Evolutionary conservation across 2,888 invertebrate genomes (phyloP).

Genomic region (Gnatocerus cornutus): DNA sequence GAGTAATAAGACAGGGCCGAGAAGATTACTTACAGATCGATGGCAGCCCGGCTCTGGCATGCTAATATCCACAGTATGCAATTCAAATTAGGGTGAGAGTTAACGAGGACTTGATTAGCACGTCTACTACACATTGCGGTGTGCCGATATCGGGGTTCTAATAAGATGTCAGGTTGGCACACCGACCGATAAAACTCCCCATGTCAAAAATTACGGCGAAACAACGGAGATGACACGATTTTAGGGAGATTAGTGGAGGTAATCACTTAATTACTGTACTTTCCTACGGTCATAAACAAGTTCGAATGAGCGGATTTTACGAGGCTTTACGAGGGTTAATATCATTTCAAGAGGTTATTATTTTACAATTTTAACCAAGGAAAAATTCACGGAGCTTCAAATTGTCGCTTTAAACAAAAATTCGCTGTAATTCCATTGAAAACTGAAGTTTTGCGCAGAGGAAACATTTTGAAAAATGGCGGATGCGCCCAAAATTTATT

Average conservation of each 20-base stretch:
- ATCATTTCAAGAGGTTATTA: no score
- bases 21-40: constrained; percentile 67
- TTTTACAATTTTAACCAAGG: no score
- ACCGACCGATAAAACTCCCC: constrained; percentile 28
- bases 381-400: no score
- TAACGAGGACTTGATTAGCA: constrained; percentile 69
- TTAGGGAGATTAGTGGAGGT: neutral
- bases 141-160: constrained; percentile 57
- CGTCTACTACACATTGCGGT: constrained; percentile 66
- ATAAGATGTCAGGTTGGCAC: constrained; percentile 55
- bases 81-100: constrained; percentile 67
- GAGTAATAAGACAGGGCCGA: constrained; percentile 60
- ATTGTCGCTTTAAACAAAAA: no score
- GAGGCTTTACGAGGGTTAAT: no score
- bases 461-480: no score
- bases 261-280: constrained; percentile 21
- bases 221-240: constrained; percentile 2
- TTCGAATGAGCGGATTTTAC: neutral
- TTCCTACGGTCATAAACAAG: constrained; percentile 9
- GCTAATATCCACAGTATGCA: constrained; percentile 68
- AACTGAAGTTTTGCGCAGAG: no score
- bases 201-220: constrained; percentile 14
- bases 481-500: no score
- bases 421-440: no score
- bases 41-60: constrained; percentile 63